Percentiles rank a stretch among this genome's conserved stretches.
Conservation (phyloP, 2,888 invertebrate genomes). For the Coecobrya sp. region DNA sequence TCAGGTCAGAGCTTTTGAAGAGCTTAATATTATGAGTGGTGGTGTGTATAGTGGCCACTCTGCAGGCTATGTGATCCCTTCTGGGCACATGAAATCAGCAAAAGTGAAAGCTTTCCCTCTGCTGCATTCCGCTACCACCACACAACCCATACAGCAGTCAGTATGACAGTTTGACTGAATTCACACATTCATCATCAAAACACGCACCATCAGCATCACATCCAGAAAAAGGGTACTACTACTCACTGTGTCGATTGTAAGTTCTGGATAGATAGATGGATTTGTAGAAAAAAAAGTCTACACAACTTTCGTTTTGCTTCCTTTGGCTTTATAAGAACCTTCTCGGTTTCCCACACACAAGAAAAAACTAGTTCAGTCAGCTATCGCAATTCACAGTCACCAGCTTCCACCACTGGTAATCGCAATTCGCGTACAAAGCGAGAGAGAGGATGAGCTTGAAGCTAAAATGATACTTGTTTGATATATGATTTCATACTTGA, state of each 20-base stretch:
- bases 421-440: no score
- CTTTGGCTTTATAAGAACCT: not conserved
- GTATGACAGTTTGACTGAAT: slow-evolving; percentile 75
- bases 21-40: not conserved
- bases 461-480: not conserved
- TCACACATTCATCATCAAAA: slow-evolving; percentile 74
- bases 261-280: not conserved
- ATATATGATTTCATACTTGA: not conserved
- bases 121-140: slow-evolving; percentile 65
- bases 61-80: not conserved
- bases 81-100: slow-evolving; percentile 42
- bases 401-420: not conserved
- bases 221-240: not conserved
- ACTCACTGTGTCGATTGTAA: not conserved
- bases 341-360: not conserved
- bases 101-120: slow-evolving; percentile 35
- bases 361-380: not conserved
- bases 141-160: no score
- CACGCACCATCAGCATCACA: slow-evolving; percentile 47
- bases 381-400: not conserved
- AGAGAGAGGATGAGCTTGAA: not conserved
- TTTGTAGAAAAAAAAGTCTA: not conserved
- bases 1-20: not conserved
- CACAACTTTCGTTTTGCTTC: not conserved
- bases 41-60: not conserved